phyloP scores from a whole-genome alignment of 2,113 vertebrate species.

The Plestiodon gilberti region DNA sequence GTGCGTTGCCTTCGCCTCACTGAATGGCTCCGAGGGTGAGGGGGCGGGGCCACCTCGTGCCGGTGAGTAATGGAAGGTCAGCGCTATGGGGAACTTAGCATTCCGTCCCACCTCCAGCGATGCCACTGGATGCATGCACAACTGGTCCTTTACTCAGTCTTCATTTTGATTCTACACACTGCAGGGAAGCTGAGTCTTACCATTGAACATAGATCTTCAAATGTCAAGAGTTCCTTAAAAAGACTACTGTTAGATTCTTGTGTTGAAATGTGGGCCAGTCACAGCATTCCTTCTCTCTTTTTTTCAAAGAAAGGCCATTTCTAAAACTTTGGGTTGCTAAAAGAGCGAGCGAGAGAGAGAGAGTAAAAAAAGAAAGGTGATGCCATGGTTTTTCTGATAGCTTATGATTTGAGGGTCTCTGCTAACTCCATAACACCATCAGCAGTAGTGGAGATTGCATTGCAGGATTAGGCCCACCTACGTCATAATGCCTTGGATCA shows the following conservation, averaged over 20 bases:
- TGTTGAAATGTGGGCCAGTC: background rate
- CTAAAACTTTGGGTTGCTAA: background rate
- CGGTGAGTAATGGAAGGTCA: no score
- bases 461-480: slow-evolving; percentile 1
- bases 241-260: background rate
- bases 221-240: background rate
- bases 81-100: no score
- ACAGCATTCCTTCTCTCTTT: background rate
- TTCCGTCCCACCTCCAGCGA: no score
- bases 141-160: background rate
- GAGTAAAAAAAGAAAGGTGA: background rate
- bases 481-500: background rate
- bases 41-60: no score
- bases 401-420: background rate
- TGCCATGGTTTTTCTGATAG: background rate
- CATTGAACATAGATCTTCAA: background rate
- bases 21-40: no score
- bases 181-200: background rate
- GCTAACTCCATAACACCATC: background rate
- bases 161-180: background rate
- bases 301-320: background rate
- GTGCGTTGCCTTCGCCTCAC: no score
- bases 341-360: background rate
- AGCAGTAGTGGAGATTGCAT: background rate
- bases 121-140: background rate